A percentile compares a stretch with the other conserved stretches of the same genome.
These are phyloP conservation scores for Pao palembangensis DNA, from an alignment of 2,113 vertebrate genomes.

Conservation along the genomic window DNA sequence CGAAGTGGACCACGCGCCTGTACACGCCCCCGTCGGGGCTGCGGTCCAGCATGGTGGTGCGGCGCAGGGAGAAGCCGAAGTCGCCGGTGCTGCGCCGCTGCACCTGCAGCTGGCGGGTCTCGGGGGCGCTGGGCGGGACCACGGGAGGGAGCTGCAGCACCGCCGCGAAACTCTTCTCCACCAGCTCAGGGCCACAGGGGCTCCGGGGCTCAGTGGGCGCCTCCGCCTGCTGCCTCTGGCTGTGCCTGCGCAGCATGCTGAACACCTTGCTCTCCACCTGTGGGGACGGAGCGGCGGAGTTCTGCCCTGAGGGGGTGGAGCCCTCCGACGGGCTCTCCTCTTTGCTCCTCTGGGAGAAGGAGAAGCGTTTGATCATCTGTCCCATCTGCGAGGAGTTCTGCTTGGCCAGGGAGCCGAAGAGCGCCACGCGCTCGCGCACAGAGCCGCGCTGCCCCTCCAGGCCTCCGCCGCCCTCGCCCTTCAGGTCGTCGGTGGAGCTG, in stretches of 20 bases:
- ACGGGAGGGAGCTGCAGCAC: slow-evolving; percentile 81
- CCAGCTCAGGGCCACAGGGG: slow-evolving; percentile 75
- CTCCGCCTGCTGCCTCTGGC: slow-evolving; percentile 35
- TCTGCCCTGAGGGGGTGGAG: slow-evolving; percentile 85
- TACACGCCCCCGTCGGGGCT: slow-evolving; percentile 82
- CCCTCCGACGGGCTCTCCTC: slow-evolving; percentile 88
- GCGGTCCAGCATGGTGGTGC: slow-evolving; percentile 90
- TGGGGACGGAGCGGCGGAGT: slow-evolving; percentile 83
- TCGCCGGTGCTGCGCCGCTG: slow-evolving; percentile 91
- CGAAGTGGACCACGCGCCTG: slow-evolving; percentile 90
- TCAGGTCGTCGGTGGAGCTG: slow-evolving; percentile 88
- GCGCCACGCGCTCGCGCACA: slow-evolving; percentile 84
- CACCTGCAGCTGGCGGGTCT: slow-evolving; percentile 84
- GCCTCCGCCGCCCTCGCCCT: slow-evolving; percentile 53
- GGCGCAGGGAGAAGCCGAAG: slow-evolving; percentile 92
- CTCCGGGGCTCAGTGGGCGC: background rate
- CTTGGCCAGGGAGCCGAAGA: slow-evolving; percentile 86
- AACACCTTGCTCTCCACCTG: slow-evolving; percentile 82
- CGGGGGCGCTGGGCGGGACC: slow-evolving; percentile 72
- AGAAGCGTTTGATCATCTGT: slow-evolving; percentile 85
- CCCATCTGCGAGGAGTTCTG: slow-evolving; percentile 86
- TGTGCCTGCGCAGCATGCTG: slow-evolving; percentile 68
- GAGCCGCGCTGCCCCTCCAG: slow-evolving; percentile 79
- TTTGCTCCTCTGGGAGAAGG: slow-evolving; percentile 90
- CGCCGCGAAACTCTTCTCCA: slow-evolving; percentile 79